Evolutionary conservation across 2,797 vertebrate genomes (phyloP).

Genomic region (Hephaestus fuliginosus): DNA sequence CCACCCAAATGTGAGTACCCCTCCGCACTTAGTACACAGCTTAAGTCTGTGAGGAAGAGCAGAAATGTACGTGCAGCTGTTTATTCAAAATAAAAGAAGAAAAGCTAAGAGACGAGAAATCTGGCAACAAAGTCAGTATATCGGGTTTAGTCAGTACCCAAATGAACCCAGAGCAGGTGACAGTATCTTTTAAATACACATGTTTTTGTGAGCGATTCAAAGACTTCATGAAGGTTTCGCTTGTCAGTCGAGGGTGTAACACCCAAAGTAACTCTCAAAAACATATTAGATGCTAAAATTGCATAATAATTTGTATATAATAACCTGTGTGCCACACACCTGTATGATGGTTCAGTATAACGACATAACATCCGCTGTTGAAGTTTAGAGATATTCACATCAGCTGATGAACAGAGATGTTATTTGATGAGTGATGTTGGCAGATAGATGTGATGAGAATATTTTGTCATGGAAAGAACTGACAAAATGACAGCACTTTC

Average conservation of each 20-base stretch:
- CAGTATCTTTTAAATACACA: too few relatives aligned
- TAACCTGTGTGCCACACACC: neutral
- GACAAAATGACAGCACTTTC: conserved; percentile 31
- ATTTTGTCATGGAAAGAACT: conserved; percentile 9
- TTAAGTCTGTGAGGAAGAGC: neutral
- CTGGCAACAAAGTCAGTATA: neutral
- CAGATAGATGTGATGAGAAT: neutral
- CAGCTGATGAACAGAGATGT: neutral
- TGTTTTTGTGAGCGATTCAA: neutral
- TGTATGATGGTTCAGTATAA: neutral
- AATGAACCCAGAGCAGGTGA: neutral
- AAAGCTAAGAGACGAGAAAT: neutral
- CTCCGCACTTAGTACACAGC: neutral
- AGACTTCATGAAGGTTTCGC: too few relatives aligned
- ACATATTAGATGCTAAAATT: neutral
- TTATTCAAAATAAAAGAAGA: conserved; percentile 3
- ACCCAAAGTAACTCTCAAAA: neutral
- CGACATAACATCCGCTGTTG: neutral
- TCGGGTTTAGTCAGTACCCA: neutral
- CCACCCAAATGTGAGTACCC: conserved; percentile 96
- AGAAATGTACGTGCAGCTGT: neutral
- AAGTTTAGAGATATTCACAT: neutral
- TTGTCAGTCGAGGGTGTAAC: neutral
- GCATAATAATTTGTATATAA: neutral
- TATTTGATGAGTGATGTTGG: conserved; percentile 1